A percentile compares a stretch with the other conserved stretches of the same genome.
Conservation (phyloP, 1,140 invertebrate species). For the Calosoma granatense region DNA sequence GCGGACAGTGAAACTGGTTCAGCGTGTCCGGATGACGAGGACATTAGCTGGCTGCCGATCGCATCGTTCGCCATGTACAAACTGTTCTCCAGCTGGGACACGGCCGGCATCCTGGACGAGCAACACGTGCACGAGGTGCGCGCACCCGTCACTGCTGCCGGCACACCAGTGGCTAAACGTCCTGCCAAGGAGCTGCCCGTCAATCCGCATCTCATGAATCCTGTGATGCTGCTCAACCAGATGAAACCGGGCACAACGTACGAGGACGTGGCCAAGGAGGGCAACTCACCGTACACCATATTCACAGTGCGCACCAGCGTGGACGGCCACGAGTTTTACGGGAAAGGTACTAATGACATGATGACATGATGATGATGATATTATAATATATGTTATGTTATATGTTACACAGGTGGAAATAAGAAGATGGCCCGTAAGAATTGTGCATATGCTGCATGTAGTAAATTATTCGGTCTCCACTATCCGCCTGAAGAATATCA, state of each 20-base stretch:
- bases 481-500: neutral
- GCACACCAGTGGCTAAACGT: too few relatives aligned
- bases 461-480: neutral
- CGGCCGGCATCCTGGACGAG: slow-evolving; percentile 40
- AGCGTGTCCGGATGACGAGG: slow-evolving; percentile 15
- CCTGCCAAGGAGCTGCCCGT: slow-evolving; percentile 31
- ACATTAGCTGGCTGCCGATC: slow-evolving; percentile 45
- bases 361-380: too few relatives aligned
- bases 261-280: slow-evolving; percentile 25
- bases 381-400: too few relatives aligned
- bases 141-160: too few relatives aligned
- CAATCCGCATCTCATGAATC: slow-evolving; percentile 39
- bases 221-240: slow-evolving; percentile 46
- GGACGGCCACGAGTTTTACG: neutral
- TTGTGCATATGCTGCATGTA: neutral
- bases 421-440: neutral
- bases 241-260: slow-evolving; percentile 42
- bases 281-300: neutral
- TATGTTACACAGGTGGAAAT: neutral
- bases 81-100: slow-evolving; percentile 45
- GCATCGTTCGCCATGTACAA: slow-evolving; percentile 46
- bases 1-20: neutral
- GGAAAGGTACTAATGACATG: neutral
- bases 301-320: neutral
- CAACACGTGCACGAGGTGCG: neutral